These are phyloP conservation scores for Melanerpes formicivorus DNA, from an alignment of 2,113 vertebrate genomes.

Conservation along the genomic window DNA sequence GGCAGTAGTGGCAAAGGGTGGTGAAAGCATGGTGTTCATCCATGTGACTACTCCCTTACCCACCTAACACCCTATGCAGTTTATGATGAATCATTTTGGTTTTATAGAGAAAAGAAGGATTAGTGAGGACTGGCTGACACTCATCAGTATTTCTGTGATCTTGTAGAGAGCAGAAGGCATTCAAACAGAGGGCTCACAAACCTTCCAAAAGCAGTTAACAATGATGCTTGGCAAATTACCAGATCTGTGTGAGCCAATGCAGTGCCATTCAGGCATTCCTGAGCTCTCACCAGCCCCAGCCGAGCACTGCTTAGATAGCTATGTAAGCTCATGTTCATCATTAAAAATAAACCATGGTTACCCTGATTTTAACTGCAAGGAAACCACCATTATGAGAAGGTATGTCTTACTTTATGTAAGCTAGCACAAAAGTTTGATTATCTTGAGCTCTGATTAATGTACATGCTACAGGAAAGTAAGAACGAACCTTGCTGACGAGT, in stretches of 20 bases:
- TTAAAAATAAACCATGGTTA: too few relatives aligned
- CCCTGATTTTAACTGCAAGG: too few relatives aligned
- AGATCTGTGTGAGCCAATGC: not conserved
- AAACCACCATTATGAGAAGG: not conserved
- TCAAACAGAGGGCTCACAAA: not conserved
- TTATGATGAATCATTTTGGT: not conserved
- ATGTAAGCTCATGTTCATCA: not conserved
- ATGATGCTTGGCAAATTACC: not conserved
- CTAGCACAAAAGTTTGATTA: not conserved
- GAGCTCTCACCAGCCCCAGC: not conserved
- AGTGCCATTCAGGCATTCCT: not conserved
- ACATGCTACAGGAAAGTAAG: not conserved
- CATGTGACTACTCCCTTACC: not conserved
- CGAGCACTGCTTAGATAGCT: not conserved
- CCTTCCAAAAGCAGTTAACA: not conserved
- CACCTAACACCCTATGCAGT: not conserved
- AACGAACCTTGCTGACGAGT: not conserved
- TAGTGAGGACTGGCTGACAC: not conserved
- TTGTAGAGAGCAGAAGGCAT: not conserved
- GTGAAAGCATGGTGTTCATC: not conserved
- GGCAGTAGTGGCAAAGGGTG: not conserved
- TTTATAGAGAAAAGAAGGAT: not conserved
- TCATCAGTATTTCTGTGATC: not conserved
- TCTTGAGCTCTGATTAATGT: not conserved
- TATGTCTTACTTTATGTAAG: not conserved